Conservation (phyloP, 2,888 invertebrate genomes). For the Apoda limacodes region DNA sequence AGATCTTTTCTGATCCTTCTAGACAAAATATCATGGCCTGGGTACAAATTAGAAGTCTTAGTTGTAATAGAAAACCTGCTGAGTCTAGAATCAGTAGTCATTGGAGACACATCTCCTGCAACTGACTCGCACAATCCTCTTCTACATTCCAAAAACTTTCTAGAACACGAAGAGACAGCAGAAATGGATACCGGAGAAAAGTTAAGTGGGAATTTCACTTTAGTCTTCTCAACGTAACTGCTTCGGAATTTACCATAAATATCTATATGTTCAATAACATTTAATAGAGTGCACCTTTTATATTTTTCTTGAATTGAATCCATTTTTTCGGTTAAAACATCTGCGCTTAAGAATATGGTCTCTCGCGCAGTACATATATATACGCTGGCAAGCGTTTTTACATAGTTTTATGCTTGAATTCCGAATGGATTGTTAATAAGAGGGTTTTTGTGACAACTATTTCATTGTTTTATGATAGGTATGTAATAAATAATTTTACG, state of each 20-base stretch:
- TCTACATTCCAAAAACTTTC: conserved; percentile 10
- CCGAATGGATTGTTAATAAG: too few species aligned
- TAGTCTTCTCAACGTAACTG: conserved; percentile 20
- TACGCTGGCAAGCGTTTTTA: too few species aligned
- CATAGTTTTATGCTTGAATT: too few species aligned
- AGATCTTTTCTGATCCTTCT: conserved; percentile 16
- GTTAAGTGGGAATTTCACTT: conserved; percentile 2
- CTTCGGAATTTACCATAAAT: conserved; percentile 27
- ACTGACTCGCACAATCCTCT: background rate
- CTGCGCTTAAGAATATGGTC: background rate
- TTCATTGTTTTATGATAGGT: too few species aligned
- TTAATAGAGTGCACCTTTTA: conserved; percentile 25
- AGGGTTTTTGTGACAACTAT: too few species aligned
- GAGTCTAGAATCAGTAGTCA: conserved; percentile 19
- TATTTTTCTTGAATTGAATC: conserved; percentile 20
- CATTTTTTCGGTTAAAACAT: background rate
- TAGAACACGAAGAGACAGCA: conserved; percentile 23
- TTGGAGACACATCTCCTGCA: background rate
- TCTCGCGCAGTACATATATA: too few species aligned
- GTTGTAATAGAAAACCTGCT: conserved; percentile 27
- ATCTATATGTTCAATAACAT: conserved; percentile 35
- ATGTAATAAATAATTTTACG: too few species aligned
- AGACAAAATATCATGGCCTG: conserved; percentile 31
- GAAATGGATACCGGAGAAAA: conserved; percentile 13
- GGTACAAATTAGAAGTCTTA: conserved; percentile 29